Evolutionary conservation across 2,113 vertebrate genomes (phyloP).

Genomic region (Meriones unguiculatus): DNA sequence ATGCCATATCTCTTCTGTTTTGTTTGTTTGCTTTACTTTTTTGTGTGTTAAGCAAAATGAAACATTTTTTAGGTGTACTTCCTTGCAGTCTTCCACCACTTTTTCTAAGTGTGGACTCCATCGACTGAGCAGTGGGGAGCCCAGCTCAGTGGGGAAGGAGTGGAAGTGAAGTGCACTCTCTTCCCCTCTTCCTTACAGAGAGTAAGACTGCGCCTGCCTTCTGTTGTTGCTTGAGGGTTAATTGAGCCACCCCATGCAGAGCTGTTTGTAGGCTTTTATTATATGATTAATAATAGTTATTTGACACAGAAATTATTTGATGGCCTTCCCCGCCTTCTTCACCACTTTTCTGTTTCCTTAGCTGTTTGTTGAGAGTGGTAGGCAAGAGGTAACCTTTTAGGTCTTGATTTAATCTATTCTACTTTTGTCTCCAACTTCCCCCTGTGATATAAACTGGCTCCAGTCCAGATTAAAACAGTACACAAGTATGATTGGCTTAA

Average conservation of each 20-base stretch:
- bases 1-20: neutral
- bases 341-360: constrained; percentile 14
- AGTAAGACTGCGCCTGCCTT: neutral
- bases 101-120: neutral
- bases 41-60: neutral
- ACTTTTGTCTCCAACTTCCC: neutral
- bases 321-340: neutral
- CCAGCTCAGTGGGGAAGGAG: neutral
- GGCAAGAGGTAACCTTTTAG: neutral
- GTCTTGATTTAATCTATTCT: constrained; percentile 12
- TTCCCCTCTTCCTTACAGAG: neutral
- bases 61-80: neutral
- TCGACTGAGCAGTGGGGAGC: neutral
- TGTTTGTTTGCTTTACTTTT: neutral
- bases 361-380: neutral
- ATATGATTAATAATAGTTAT: constrained; percentile 29
- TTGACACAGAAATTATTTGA: constrained; percentile 17
- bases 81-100: neutral
- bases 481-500: neutral
- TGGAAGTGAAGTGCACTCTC: neutral
- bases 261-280: constrained; percentile 20
- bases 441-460: neutral
- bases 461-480: constrained; percentile 40
- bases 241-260: constrained; percentile 40
- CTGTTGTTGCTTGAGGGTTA: neutral